phyloP scores from a whole-genome alignment of 2,797 vertebrate genomes.

The Galagoides demidoff region DNA sequence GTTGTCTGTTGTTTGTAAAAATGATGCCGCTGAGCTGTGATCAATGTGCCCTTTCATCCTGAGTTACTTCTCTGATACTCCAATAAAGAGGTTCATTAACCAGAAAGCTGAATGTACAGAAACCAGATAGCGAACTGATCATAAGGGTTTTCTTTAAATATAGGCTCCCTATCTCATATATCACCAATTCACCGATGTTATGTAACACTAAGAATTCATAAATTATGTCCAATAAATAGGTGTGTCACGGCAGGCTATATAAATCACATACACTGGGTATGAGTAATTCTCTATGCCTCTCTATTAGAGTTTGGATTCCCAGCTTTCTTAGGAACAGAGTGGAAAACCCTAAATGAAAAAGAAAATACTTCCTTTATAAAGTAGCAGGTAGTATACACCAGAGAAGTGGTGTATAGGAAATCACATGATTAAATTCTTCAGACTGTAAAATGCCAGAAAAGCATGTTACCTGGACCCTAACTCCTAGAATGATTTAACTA shows the following conservation, averaged over 20 bases:
- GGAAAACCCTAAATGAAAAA: not conserved
- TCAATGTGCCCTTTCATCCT: not conserved
- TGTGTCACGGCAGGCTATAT: not conserved
- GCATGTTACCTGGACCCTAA: not conserved
- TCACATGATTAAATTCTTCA: not conserved
- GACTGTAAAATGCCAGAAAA: not conserved
- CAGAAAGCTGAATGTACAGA: not conserved
- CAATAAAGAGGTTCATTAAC: constrained; percentile 21
- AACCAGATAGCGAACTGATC: not conserved
- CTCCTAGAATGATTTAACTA: constrained; percentile 32
- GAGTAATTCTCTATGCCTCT: not conserved
- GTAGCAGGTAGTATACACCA: not conserved
- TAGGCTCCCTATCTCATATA: not conserved
- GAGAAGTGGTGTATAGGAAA: constrained; percentile 5
- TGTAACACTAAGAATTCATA: not conserved
- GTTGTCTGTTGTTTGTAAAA: not conserved
- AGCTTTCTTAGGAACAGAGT: constrained; percentile 12
- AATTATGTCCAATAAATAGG: not conserved
- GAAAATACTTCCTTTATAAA: constrained; percentile 1
- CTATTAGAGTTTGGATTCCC: not conserved
- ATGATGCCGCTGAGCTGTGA: not conserved
- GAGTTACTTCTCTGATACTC: constrained; percentile 12
- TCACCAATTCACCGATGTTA: not conserved
- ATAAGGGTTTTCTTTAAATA: not conserved
- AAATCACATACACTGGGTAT: not conserved